Base-by-base conservation (phyloP, 2,888 invertebrate genomes). In the Pristionchus maxplancki region DNA sequence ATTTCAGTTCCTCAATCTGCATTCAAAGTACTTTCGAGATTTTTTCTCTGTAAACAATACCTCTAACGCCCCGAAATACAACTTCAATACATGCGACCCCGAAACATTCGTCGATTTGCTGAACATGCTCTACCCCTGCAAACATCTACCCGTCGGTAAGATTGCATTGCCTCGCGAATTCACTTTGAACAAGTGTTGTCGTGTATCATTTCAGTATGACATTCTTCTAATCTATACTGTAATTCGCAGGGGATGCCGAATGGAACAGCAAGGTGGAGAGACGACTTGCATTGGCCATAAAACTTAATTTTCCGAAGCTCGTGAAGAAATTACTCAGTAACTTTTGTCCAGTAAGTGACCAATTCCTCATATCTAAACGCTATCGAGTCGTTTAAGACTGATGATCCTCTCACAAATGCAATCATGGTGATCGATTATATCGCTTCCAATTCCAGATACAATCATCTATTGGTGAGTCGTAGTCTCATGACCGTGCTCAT, bases 191-290 rank as follows among this genome's bases (percentile, higher is more conserved):
- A 40, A 40, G 34, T 71, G 15, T 11, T 15, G 50, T 74, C 1
- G 34, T 74, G 40, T 24, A 40, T 15, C 0, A 74, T 34, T 28
- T 15, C 13, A n/a, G 31, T 31, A 34, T 74, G 8, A 24, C 40
- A 40, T 15, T 37, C 20, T 24, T 40, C 40, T 74, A 1, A 74
- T 40, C 13, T 13, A 11, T 20, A 74, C 37, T 74, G 40, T 74
- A 40, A 1, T 64, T 17, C 37, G n/a, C 28, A 78, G 78, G 78
- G 13, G 78, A 78, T 48, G 44, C 48, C 48, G 78, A 48, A 28
- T 78, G 78, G 78, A 78, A 78, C 17, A 78, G 78, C 78, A 78
- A 78, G 28, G 78, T 44, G 1, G 78, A 78, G 44, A 78, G 28
- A 11, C 78, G 78, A 28, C 78, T 78, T 11, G 78, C 24, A 28